These are phyloP conservation scores for Magallana gigas DNA, from an alignment of 1,140 invertebrate species.

Conservation along the genomic window DNA sequence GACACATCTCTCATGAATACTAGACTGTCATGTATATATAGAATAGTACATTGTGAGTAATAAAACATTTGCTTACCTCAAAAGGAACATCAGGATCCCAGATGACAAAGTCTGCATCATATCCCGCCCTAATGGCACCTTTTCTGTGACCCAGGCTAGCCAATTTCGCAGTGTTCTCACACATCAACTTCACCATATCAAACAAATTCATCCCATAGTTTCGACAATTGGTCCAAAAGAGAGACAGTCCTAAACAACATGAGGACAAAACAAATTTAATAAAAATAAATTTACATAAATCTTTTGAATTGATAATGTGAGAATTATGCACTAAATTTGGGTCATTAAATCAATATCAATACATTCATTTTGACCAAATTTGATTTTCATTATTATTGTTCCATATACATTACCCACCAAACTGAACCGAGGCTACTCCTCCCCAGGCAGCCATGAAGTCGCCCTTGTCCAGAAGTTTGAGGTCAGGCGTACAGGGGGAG, in stretches of 20 bases:
- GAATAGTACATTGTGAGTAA: no score
- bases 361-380: slow-evolving; percentile 35
- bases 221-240: slow-evolving; percentile 84
- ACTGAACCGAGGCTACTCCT: slow-evolving; percentile 87
- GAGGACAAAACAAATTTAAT: neutral
- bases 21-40: no score
- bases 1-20: no score
- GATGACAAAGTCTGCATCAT: slow-evolving; percentile 87
- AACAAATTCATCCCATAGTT: slow-evolving; percentile 80
- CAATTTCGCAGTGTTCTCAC: slow-evolving; percentile 83
- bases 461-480: slow-evolving; percentile 81
- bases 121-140: slow-evolving; percentile 83
- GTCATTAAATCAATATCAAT: no score
- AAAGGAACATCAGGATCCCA: slow-evolving; percentile 85
- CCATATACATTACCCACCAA: slow-evolving; percentile 80
- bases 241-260: slow-evolving; percentile 79
- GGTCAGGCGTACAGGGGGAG: slow-evolving; percentile 85
- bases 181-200: slow-evolving; percentile 83
- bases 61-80: slow-evolving; percentile 56
- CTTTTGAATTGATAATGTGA: neutral
- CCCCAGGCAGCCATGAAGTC: slow-evolving; percentile 87
- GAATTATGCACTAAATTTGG: no score
- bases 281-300: neutral
- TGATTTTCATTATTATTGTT: neutral
- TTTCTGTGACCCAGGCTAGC: slow-evolving; percentile 83